Percentiles rank a stretch among this genome's conserved stretches.
These are phyloP conservation scores for Todiramphus chloris DNA, from an alignment of 2,113 vertebrate genomes.

Conservation along the genomic window DNA sequence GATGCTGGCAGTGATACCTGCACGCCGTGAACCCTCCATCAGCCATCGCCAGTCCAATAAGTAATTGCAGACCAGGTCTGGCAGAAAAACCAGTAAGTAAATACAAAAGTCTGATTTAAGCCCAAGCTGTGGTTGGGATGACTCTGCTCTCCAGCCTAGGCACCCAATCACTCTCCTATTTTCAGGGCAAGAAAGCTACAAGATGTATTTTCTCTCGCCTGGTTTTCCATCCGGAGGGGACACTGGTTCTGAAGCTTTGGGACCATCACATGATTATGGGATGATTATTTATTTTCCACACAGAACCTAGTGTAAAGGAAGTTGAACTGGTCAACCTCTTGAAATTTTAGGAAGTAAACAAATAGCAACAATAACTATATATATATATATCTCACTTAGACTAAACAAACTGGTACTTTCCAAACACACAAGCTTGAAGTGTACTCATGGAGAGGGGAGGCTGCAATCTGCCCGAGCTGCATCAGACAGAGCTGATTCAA, in stretches of 20 bases:
- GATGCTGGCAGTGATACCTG: background rate
- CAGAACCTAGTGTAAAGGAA: background rate
- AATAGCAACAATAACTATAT: background rate
- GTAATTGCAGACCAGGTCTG: background rate
- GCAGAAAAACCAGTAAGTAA: background rate
- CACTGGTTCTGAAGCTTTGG: background rate
- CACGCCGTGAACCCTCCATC: background rate
- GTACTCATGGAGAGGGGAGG: accelerated
- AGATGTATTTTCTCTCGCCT: background rate
- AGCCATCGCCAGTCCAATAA: background rate
- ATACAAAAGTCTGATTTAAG: background rate
- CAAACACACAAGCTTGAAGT: background rate
- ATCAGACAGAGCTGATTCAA: accelerated
- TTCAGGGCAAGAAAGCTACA: background rate
- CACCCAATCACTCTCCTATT: background rate
- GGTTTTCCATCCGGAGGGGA: background rate
- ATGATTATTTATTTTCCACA: background rate
- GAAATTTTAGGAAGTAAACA: background rate
- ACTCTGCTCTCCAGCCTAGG: background rate
- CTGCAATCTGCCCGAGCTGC: background rate
- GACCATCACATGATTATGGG: accelerated
- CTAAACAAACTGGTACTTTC: background rate
- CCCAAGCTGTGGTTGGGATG: background rate
- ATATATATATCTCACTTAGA: background rate
- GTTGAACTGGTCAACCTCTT: accelerated